A percentile compares a stretch with the other conserved stretches of the same genome.
These are phyloP conservation scores for Cuniculus paca DNA, from an alignment of 2,797 vertebrate genomes.

Conservation along the genomic window DNA sequence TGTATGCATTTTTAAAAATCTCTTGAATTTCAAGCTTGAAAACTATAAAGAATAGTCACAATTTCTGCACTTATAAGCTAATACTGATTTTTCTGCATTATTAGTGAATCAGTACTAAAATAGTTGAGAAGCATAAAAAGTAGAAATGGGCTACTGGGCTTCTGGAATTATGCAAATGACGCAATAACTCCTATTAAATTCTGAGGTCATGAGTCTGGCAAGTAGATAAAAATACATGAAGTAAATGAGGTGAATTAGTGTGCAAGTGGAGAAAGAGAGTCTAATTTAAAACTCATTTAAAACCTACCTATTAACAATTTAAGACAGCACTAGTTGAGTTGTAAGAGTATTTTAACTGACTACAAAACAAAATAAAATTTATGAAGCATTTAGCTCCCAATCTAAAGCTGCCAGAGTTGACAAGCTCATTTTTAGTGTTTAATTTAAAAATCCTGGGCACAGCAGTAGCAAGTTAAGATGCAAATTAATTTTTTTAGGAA, in stretches of 20 bases:
- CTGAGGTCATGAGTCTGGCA: background rate
- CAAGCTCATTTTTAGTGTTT: slow-evolving; percentile 73
- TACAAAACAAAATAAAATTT: slow-evolving; percentile 53
- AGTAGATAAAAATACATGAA: slow-evolving; percentile 27
- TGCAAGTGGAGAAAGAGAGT: background rate
- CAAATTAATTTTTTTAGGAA: slow-evolving; percentile 57
- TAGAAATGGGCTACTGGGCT: background rate
- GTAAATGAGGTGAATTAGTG: slow-evolving; percentile 21
- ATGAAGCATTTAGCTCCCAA: slow-evolving; percentile 52
- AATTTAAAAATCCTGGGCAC: slow-evolving; percentile 61
- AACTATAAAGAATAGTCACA: background rate
- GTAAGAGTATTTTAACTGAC: slow-evolving; percentile 47
- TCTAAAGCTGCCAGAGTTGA: slow-evolving; percentile 52
- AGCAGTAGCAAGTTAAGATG: slow-evolving; percentile 44
- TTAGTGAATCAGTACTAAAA: background rate
- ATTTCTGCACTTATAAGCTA: background rate
- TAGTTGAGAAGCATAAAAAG: slow-evolving; percentile 17
- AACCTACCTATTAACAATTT: slow-evolving; percentile 39
- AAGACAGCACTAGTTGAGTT: background rate
- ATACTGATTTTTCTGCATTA: background rate
- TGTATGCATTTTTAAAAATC: background rate
- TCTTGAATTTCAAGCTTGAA: slow-evolving; percentile 31
- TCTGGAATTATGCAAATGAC: background rate
- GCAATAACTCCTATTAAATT: background rate
- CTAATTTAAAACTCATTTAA: slow-evolving; percentile 63